Evolutionary conservation across 1,140 invertebrate genomes (phyloP).

Genomic region (Potamilus streckersoni): DNA sequence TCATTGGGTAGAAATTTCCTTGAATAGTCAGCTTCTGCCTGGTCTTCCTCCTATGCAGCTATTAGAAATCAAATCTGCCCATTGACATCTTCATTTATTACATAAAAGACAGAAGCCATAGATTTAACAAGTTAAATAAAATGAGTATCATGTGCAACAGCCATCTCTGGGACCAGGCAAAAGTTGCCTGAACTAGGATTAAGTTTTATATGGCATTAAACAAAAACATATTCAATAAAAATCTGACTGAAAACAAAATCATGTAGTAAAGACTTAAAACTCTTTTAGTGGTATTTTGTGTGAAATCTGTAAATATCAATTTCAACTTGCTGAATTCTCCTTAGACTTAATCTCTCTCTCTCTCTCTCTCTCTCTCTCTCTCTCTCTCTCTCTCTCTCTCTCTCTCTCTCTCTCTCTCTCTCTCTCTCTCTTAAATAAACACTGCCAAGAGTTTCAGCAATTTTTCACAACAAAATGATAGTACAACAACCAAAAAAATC

Average conservation of each 20-base stretch:
- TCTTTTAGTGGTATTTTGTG: too few species aligned
- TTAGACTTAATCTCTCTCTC: too few species aligned
- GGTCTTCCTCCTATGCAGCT: constrained; percentile 86
- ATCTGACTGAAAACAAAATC: too few species aligned
- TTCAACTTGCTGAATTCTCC: too few species aligned
- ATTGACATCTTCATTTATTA: not conserved
- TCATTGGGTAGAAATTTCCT: constrained; percentile 96
- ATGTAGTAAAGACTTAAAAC: too few species aligned
- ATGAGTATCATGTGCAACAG: not conserved
- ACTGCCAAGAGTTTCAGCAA: not conserved
- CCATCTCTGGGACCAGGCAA: not conserved
- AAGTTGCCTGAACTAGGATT: not conserved
- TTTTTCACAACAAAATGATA: not conserved
- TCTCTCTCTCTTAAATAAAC: not conserved
- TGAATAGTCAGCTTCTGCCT: constrained; percentile 89
- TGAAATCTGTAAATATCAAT: too few species aligned
- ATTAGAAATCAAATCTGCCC: constrained; percentile 18
- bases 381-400: too few species aligned
- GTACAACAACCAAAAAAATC: constrained; percentile 1
- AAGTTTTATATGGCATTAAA: too few species aligned
- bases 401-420: not conserved
- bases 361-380: not conserved
- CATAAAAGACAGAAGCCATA: not conserved
- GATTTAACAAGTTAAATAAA: not conserved
- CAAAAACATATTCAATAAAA: too few species aligned